Conservation (phyloP, 2,888 invertebrate species). For the Mimumesa dahlbomi region DNA sequence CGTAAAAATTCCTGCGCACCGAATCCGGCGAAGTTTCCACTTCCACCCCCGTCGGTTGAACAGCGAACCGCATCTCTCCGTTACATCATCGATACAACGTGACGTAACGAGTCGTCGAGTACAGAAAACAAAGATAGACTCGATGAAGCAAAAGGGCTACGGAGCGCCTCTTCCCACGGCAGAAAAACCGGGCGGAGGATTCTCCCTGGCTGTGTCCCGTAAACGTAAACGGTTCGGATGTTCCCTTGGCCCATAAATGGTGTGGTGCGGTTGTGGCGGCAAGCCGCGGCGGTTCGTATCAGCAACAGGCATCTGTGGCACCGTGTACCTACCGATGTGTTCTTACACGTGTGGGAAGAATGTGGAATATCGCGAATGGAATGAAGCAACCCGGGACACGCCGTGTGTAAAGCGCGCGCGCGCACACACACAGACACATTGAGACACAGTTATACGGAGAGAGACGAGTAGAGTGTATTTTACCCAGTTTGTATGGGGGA, state of each 20-base stretch:
- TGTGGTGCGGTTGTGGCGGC: conserved; percentile 65
- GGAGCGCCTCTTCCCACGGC: conserved; percentile 47
- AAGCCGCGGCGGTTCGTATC: conserved; percentile 66
- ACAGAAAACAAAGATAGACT: no score
- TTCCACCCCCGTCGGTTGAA: no score
- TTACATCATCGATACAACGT: no score
- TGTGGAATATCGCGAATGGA: conserved; percentile 78
- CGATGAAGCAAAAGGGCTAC: no score
- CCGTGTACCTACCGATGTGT: conserved; percentile 72
- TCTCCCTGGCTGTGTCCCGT: conserved; percentile 53
- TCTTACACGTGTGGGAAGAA: conserved; percentile 78
- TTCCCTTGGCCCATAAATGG: conserved; percentile 75
- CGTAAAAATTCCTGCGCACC: no score
- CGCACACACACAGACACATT: background rate
- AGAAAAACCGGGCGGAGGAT: conserved; percentile 48
- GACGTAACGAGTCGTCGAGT: no score
- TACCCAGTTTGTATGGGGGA: background rate
- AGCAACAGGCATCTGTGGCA: conserved; percentile 72
- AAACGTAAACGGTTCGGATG: conserved; percentile 75
- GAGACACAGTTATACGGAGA: conserved; percentile 2
- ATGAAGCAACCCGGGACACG: conserved; percentile 74
- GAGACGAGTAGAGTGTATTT: background rate
- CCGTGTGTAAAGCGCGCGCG: conserved; percentile 52
- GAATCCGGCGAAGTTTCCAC: no score
- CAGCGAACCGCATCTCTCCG: no score